These are phyloP conservation scores for Melanchra persicariae DNA, from an alignment of 2,888 invertebrate species.

Conservation along the genomic window DNA sequence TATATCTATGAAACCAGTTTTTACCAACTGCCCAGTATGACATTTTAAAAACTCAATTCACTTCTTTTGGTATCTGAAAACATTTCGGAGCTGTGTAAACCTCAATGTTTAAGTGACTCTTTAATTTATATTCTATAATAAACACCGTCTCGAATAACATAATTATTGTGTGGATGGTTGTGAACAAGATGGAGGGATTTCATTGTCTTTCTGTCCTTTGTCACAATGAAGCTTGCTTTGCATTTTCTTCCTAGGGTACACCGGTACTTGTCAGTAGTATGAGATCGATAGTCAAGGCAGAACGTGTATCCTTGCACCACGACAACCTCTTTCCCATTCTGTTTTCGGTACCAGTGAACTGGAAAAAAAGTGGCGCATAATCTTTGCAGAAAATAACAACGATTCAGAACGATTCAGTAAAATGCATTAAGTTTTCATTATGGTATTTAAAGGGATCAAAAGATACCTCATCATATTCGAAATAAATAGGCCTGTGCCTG, in stretches of 20 bases:
- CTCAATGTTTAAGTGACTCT: too few relatives aligned
- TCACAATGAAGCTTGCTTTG: constrained; percentile 25
- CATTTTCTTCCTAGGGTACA: constrained; percentile 21
- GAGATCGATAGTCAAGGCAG: constrained; percentile 52
- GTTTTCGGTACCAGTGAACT: neutral
- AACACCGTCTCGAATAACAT: constrained; percentile 25
- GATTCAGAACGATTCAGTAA: too few relatives aligned
- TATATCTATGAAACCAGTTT: too few relatives aligned
- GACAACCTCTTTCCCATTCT: constrained; percentile 66
- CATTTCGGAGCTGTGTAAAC: too few relatives aligned
- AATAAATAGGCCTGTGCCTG: too few relatives aligned
- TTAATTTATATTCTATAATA: constrained; percentile 14
- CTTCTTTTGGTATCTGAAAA: too few relatives aligned
- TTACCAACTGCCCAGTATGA: too few relatives aligned
- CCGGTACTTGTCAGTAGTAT: constrained; percentile 19
- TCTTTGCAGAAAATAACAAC: constrained; percentile 35
- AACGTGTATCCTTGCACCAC: constrained; percentile 72
- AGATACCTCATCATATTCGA: too few relatives aligned
- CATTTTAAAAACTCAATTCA: too few relatives aligned
- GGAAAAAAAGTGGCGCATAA: neutral
- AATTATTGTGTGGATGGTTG: constrained; percentile 9
- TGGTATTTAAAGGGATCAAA: too few relatives aligned
- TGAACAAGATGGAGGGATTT: constrained; percentile 30
- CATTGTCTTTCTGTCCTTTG: constrained; percentile 18
- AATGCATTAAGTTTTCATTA: too few relatives aligned